Base-by-base conservation (phyloP, 2,888 invertebrate species). In the Drosophila greeni region DNA sequence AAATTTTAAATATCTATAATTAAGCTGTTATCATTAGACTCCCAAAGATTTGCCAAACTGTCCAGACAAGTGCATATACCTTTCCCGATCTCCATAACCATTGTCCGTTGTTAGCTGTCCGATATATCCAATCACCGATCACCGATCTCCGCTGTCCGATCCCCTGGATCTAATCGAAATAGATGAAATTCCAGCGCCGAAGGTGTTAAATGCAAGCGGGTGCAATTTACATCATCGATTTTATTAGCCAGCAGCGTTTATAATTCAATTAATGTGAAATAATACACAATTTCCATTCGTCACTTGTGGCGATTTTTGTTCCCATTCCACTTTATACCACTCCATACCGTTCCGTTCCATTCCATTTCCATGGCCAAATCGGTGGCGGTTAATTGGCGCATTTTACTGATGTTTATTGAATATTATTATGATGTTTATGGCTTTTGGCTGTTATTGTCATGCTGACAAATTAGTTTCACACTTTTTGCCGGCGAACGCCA, bases 201-300 rank as follows among this genome's bases (percentile, higher is more conserved):
- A 81, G 83, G 81, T 81, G 81, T 81, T 81, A 81, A 81, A 79
- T 76, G 83, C 79, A 82, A 85, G 77, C 85, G 77, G 76, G 74
- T 72, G 67, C 69, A 66, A 82, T 86, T 86, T 85, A 85, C 86
- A 86, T 86, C 86, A 86, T 86, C 86, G 86, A 76, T 86, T 86
- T 85, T 85, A 85, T 85, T 86, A 86, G 84, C 81, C 43, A 43
- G 45, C 62, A 71, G 62, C 81, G 75, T 73, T 81, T 81, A 83
- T 81, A 83, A 81, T 81, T 83, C 79, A 81, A 83, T 81, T 81
- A 81, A 81, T 76, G 59, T 70, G 70, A 67, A 73, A 68, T 56
- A 48, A 68, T 56, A 43, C 39, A 49, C 39, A 53, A 48, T 65
- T 51, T 52, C 29, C 53, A 47, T 51, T 57, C 51, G 33, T 34